A percentile compares a stretch with the other conserved stretches of the same genome.
Conservation (phyloP, 1,140 invertebrate genomes). For the Pseudomyrmex pallidus region DNA sequence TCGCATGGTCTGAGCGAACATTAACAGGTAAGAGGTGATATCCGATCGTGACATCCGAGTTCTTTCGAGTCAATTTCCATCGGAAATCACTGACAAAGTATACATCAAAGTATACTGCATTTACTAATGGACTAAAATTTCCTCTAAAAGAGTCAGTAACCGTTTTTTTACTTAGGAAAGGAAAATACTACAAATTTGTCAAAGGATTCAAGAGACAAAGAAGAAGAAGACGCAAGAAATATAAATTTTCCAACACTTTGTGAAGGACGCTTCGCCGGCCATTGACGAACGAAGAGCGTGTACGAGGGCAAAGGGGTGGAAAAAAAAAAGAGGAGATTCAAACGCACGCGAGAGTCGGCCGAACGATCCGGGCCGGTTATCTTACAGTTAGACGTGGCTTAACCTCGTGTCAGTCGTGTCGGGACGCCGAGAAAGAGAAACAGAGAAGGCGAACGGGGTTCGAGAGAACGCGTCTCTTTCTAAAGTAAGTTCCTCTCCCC, state of each 20-base stretch:
- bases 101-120: too few relatives aligned
- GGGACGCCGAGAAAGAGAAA: constrained; percentile 20
- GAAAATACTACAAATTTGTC: too few relatives aligned
- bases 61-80: too few relatives aligned
- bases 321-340: constrained; percentile 38
- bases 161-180: too few relatives aligned
- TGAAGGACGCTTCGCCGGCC: constrained; percentile 15
- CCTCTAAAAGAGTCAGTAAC: too few relatives aligned
- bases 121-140: too few relatives aligned
- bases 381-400: constrained; percentile 77
- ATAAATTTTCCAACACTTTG: constrained; percentile 25
- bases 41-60: too few relatives aligned
- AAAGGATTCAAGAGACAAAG: too few relatives aligned
- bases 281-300: constrained; percentile 40
- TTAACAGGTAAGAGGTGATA: too few relatives aligned
- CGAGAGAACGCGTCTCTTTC: constrained; percentile 65
- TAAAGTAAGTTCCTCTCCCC: constrained; percentile 68
- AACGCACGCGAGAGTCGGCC: constrained; percentile 51
- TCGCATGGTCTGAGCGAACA: too few relatives aligned
- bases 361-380: constrained; percentile 73
- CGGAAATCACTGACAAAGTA: too few relatives aligned
- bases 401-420: constrained; percentile 62
- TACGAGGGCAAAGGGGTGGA: background rate
- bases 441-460: constrained; percentile 19
- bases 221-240: too few relatives aligned